Evolutionary conservation across 2,797 vertebrate genomes (phyloP).

Genomic region (Liasis olivaceus): DNA sequence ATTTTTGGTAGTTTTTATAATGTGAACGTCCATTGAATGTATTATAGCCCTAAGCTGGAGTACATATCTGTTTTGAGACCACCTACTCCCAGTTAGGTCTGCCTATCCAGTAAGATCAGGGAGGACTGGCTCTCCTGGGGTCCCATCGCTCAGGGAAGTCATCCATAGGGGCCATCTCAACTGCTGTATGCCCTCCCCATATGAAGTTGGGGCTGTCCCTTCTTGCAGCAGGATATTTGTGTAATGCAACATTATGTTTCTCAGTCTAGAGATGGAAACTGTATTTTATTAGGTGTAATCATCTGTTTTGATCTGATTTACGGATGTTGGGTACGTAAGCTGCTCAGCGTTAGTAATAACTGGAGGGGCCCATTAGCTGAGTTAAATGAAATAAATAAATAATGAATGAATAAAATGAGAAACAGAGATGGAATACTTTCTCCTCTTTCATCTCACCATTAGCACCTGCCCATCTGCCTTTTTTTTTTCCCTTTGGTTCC

Average conservation of each 20-base stretch:
- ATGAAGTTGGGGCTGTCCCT: background rate
- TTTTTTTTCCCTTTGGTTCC: background rate
- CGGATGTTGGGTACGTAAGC: background rate
- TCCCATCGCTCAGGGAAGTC: background rate
- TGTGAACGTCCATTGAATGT: background rate
- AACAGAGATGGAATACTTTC: background rate
- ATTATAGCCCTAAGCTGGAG: background rate
- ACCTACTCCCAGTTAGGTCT: background rate
- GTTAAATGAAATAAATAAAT: background rate
- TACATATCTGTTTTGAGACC: background rate
- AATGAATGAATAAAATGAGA: background rate
- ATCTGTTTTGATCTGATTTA: background rate
- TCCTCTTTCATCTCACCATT: background rate
- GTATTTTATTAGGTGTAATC: background rate
- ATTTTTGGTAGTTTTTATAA: background rate
- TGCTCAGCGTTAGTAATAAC: background rate
- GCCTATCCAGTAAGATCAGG: background rate
- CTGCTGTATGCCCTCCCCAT: no score
- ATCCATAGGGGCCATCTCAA: background rate
- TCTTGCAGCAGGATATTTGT: background rate
- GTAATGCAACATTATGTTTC: background rate
- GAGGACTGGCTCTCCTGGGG: background rate
- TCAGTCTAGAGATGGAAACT: background rate
- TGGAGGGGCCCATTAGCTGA: background rate
- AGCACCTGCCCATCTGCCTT: no score